A percentile compares a stretch with the other conserved stretches of the same genome.
phyloP scores from a whole-genome alignment of 2,797 vertebrate genomes.

The Cephalopachus bancanus region DNA sequence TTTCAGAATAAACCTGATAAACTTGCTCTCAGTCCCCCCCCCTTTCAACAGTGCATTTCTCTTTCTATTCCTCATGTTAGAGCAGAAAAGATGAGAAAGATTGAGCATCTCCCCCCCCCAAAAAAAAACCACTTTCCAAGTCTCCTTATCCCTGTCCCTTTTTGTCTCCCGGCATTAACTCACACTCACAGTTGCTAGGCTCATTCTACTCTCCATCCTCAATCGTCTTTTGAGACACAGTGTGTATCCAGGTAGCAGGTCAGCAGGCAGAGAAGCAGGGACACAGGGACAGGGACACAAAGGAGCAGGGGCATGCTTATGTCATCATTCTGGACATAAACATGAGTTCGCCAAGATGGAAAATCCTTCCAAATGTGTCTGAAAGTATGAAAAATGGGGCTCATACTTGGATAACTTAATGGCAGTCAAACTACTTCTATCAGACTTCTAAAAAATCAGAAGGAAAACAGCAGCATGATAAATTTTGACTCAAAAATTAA shows the following conservation, averaged over 20 bases:
- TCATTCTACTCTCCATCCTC: neutral
- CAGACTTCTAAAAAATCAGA: neutral
- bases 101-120: neutral
- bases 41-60: neutral
- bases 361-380: conserved; percentile 38
- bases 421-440: conserved; percentile 21
- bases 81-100: neutral
- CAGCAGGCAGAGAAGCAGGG: neutral
- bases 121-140: neutral
- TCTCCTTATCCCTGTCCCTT: neutral
- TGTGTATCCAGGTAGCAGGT: neutral
- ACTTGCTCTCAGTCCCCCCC: neutral
- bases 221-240: neutral
- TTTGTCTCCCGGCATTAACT: neutral
- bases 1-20: neutral
- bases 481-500: conserved; percentile 61
- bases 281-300: neutral
- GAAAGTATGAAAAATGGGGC: neutral
- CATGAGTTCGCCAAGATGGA: neutral
- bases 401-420: conserved; percentile 45
- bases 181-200: neutral
- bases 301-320: neutral
- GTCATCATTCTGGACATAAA: neutral
- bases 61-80: neutral
- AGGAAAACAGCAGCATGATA: conserved; percentile 38